Percentiles rank a stretch among this genome's conserved stretches.
phyloP scores from a whole-genome alignment of 1,140 invertebrate species.

The Ostrea edulis region DNA sequence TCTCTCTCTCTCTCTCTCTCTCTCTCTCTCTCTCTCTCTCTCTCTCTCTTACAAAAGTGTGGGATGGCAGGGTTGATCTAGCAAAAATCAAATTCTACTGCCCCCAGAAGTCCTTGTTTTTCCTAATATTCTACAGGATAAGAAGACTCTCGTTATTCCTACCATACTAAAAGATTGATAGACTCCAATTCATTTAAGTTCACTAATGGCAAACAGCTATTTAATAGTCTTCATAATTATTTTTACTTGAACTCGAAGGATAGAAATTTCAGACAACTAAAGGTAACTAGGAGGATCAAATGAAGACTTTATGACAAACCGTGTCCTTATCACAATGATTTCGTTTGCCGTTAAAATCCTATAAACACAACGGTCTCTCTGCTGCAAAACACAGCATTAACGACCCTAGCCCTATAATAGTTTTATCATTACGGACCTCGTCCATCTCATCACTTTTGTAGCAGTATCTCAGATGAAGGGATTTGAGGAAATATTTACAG shows the following conservation, averaged over 20 bases:
- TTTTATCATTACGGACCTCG: no score
- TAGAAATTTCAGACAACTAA: not conserved
- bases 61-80: no score
- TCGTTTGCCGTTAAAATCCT: slow-evolving; percentile 13
- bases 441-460: not conserved
- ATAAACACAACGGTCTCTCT: not conserved
- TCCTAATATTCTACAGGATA: no score
- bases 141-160: no score
- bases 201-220: not conserved
- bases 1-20: no score
- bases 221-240: not conserved
- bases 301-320: not conserved
- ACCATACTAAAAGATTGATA: no score
- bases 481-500: not conserved
- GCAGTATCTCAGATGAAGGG: not conserved
- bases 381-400: not conserved
- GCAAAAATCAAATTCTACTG: no score
- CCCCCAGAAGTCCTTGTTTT: no score
- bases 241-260: not conserved
- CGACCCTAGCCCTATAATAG: not conserved
- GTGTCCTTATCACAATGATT: not conserved
- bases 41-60: no score
- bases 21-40: no score
- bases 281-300: not conserved
- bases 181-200: not conserved